Base-by-base conservation (phyloP, 1,140 invertebrate species). In the Stratiolaelaps scimitus region DNA sequence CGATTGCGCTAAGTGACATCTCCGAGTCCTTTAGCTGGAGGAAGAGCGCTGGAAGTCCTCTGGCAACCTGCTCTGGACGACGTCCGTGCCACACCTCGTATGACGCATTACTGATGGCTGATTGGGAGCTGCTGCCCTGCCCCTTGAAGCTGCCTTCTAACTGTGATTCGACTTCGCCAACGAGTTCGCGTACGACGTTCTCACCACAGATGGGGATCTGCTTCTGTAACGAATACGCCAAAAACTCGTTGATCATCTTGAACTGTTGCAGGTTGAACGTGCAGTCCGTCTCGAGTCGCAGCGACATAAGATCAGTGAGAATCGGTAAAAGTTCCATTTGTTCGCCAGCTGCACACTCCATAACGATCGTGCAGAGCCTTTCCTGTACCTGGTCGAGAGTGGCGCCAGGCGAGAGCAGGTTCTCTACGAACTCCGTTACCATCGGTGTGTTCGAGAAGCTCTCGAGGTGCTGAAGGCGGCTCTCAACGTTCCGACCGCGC, bases 301-400 rank as follows among this genome's bases (percentile, higher is more conserved):
- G 53, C 23, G 53, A 60, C 53, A 68, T 64, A 17, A 69, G 45
- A 10, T 68, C 45, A 7, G 68, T 69, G 5, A 69, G 72, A 66
- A 86, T 79, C 4, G 85, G 82, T 67, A 93, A 74, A 20, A 88
- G 80, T 72, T 84, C 84, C 64, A 89, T 76, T 73, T 89, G 89
- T 75, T 94, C 89, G 72, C 85, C 84, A 1, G 88, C 83, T 0
- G 90, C 84, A 68, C 88, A 91, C 73, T 92, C 88, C 72, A 91
- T 90, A 40, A 88, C 83, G 28, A 89, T 76, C 71, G 83, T 81
- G 30, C 84, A 84, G 43, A 92, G 76, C 17, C 81, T 79, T 72
- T 89, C 85, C 43, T 83, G 75, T 5, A 40, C 44, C 7, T 46
- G 34, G 40, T 67, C 45, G 45, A 10, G 20, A 10, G 34, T 34